phyloP scores from a whole-genome alignment of 1,140 invertebrate species.

The Macrocentrus cingulum region DNA sequence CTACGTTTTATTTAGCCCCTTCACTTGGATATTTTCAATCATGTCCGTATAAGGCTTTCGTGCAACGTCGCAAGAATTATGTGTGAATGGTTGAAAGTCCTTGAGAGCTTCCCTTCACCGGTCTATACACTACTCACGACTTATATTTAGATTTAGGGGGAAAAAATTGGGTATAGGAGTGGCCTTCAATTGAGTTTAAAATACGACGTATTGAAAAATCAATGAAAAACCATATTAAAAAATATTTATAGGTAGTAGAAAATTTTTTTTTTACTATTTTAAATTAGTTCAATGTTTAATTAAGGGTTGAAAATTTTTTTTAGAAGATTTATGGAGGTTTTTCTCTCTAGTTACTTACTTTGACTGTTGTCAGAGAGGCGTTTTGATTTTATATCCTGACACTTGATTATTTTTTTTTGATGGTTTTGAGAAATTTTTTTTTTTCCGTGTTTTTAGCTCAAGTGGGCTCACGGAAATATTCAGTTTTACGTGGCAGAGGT shows the following conservation, averaged over 20 bases:
- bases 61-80: not conserved
- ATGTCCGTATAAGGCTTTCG: not conserved
- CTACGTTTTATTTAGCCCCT: not conserved
- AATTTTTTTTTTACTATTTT: too few relatives aligned
- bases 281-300: too few relatives aligned
- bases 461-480: too few relatives aligned
- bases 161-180: not conserved
- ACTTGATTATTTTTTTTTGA: not conserved
- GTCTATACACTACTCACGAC: not conserved
- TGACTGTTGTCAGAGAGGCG: too few relatives aligned
- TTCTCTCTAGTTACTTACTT: too few relatives aligned
- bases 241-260: too few relatives aligned
- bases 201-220: too few relatives aligned
- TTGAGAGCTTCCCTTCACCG: slow-evolving; percentile 5
- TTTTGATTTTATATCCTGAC: not conserved
- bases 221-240: too few relatives aligned
- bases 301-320: too few relatives aligned
- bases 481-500: slow-evolving; percentile 3
- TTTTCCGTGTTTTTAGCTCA: not conserved
- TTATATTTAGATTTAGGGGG: not conserved
- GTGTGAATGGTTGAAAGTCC: slow-evolving; percentile 22
- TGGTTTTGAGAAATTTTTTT: not conserved
- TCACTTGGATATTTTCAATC: not conserved
- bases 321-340: too few relatives aligned
- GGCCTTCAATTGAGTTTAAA: too few relatives aligned